A percentile compares a stretch with the other conserved stretches of the same genome.
Conservation (phyloP, 2,797 vertebrate genomes). For the Enteromius mattozi region DNA sequence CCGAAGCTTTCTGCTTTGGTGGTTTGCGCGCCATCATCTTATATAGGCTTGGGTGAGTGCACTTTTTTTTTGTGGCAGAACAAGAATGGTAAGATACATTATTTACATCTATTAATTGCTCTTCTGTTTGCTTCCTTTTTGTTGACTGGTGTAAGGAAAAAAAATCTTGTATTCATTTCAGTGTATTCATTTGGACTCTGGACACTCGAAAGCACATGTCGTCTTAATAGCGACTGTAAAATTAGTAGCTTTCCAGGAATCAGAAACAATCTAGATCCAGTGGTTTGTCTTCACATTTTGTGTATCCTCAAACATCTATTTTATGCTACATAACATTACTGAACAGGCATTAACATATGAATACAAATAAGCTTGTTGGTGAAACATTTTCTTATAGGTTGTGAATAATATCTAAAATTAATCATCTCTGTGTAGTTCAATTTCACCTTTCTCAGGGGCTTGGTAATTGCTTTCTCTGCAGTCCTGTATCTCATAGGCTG, state of each 20-base stretch:
- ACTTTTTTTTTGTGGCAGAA: background rate
- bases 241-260: conserved; percentile 2
- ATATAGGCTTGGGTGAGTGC: background rate
- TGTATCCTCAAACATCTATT: background rate
- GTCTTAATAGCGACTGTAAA: background rate
- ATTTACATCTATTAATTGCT: background rate
- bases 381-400: background rate
- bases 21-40: too few species aligned
- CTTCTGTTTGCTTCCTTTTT: too few species aligned
- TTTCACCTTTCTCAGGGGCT: background rate
- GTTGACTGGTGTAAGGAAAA: background rate
- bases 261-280: background rate
- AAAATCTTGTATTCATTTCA: too few species aligned
- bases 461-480: background rate
- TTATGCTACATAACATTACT: too few species aligned
- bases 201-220: background rate
- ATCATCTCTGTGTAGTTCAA: background rate
- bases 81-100: background rate
- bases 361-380: background rate
- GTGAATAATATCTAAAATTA: background rate
- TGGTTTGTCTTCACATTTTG: background rate
- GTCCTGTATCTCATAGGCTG: conserved; percentile 2
- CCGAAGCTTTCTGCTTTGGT: too few species aligned
- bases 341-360: background rate
- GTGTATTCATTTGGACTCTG: background rate